Conservation (phyloP, 2,888 invertebrate species). For the Catocala nupta region DNA sequence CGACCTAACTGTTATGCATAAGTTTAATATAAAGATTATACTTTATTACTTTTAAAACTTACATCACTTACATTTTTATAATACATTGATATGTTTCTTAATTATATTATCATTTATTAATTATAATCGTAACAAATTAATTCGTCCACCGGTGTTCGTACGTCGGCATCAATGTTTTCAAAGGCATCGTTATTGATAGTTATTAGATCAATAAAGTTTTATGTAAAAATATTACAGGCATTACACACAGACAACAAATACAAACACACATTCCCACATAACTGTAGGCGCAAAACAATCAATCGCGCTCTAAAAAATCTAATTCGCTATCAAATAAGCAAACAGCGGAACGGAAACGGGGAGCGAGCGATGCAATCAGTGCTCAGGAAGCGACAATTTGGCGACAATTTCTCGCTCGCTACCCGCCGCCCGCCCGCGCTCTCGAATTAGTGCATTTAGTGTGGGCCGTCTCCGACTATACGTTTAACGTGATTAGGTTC, state of each 20-base stretch:
- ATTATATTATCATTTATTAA: too few relatives aligned
- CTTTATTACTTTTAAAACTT: too few relatives aligned
- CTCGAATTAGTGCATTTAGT: conserved; percentile 53
- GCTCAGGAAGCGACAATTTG: conserved; percentile 76
- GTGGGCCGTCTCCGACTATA: conserved; percentile 28
- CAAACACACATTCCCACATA: not conserved
- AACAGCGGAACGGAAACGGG: conserved; percentile 65
- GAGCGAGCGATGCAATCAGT: conserved; percentile 69
- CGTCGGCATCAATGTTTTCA: too few relatives aligned
- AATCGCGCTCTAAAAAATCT: conserved; percentile 49
- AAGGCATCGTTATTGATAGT: too few relatives aligned
- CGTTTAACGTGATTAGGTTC: not conserved
- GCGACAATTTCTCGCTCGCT: conserved; percentile 64
- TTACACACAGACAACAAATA: not conserved
- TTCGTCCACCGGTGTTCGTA: too few relatives aligned
- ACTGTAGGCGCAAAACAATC: conserved; percentile 28
- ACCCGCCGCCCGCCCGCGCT: conserved; percentile 52
- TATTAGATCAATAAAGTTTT: too few relatives aligned
- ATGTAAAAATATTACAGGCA: too few relatives aligned
- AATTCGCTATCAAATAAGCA: conserved; percentile 62
- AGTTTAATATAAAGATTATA: too few relatives aligned
- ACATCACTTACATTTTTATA: too few relatives aligned
- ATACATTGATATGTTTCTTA: too few relatives aligned
- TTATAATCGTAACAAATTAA: too few relatives aligned
- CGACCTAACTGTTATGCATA: too few relatives aligned